Evolutionary conservation across 2,113 vertebrate genomes (phyloP).

Genomic region (Pristiophorus japonicus): DNA sequence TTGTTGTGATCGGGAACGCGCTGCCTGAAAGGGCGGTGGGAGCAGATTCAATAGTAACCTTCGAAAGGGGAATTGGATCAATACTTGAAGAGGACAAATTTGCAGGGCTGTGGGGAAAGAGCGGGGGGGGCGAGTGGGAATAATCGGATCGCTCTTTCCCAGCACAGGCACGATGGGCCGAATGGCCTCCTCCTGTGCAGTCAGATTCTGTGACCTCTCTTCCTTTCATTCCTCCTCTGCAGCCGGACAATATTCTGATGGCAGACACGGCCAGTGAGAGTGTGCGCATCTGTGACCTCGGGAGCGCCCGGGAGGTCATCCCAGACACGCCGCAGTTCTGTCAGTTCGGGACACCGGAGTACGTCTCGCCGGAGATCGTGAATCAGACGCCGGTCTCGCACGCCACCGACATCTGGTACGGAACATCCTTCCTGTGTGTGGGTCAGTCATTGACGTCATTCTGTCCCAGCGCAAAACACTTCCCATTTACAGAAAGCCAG

Average conservation of each 20-base stretch:
- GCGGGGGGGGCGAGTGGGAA: background rate
- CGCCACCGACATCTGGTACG: constrained; percentile 88
- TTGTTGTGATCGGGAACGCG: background rate
- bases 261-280: constrained; percentile 73
- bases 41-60: background rate
- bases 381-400: constrained; percentile 85
- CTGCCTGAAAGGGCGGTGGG: background rate
- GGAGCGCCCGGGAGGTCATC: constrained; percentile 72
- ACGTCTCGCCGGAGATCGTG: constrained; percentile 88
- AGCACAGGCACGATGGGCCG: background rate
- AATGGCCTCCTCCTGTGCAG: background rate
- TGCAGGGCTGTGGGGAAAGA: background rate
- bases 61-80: background rate
- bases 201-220: background rate
- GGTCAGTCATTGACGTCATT: background rate
- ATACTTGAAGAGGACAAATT: background rate
- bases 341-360: constrained; percentile 91
- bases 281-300: constrained; percentile 87
- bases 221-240: constrained; percentile 16
- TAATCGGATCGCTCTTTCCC: background rate
- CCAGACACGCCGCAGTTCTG: constrained; percentile 81
- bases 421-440: background rate
- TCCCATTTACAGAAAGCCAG: too few species aligned
- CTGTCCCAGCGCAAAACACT: background rate
- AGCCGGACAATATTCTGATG: constrained; percentile 95